Evolutionary conservation across 1,140 invertebrate species (phyloP).

Genomic region (Pseudomyrmex gracilis): DNA sequence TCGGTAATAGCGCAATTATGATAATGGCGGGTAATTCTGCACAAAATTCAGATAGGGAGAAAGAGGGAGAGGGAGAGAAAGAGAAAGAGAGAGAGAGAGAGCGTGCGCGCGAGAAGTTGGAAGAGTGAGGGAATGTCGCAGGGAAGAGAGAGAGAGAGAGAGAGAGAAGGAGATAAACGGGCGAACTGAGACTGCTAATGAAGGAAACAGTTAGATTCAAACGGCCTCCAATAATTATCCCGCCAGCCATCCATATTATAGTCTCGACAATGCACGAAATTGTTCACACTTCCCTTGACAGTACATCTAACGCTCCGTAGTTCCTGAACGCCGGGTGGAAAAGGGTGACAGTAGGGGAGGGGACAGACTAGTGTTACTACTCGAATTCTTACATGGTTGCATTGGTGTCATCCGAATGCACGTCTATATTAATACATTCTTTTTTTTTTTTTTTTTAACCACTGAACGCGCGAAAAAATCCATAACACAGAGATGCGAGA

Average conservation of each 20-base stretch:
- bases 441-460: slow-evolving; percentile 8
- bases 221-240: slow-evolving; percentile 86
- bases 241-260: slow-evolving; percentile 82
- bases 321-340: slow-evolving; percentile 71
- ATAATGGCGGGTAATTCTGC: slow-evolving; percentile 85
- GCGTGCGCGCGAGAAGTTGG: slow-evolving; percentile 36
- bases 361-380: slow-evolving; percentile 14
- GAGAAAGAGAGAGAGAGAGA: slow-evolving; percentile 49
- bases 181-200: slow-evolving; percentile 86
- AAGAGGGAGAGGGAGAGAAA: slow-evolving; percentile 62
- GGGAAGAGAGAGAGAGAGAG: slow-evolving; percentile 52
- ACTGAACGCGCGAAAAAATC: too few relatives aligned
- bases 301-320: slow-evolving; percentile 80
- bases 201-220: slow-evolving; percentile 86
- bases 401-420: neutral
- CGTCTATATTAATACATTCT: neutral
- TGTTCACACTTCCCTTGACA: slow-evolving; percentile 86
- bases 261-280: slow-evolving; percentile 85
- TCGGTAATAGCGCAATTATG: slow-evolving; percentile 86
- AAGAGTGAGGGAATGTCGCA: slow-evolving; percentile 58
- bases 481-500: neutral
- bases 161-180: slow-evolving; percentile 71
- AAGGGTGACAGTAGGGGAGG: slow-evolving; percentile 49
- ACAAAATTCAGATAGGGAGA: slow-evolving; percentile 82
- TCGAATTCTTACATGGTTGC: slow-evolving; percentile 44